phyloP scores from a whole-genome alignment of 2,888 invertebrate genomes.

The Polyommatus icarus region DNA sequence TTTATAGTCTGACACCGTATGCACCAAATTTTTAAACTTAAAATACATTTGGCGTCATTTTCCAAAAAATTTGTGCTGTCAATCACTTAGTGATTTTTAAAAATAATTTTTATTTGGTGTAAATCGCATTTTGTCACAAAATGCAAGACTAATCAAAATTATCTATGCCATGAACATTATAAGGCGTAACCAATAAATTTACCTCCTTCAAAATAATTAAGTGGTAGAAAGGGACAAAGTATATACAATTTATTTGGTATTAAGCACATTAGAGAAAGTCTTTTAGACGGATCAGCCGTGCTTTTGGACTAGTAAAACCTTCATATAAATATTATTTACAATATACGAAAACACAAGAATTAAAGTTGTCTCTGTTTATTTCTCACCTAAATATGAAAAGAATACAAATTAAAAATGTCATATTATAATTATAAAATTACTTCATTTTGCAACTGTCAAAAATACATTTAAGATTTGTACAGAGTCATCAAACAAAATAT shows the following conservation, averaged over 20 bases:
- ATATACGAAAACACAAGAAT: conserved; percentile 18
- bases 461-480: neutral
- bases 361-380: conserved; percentile 6
- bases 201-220: neutral
- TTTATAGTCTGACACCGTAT: neutral
- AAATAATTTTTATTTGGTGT: neutral
- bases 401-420: neutral
- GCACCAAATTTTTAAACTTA: neutral
- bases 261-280: conserved; percentile 22
- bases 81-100: neutral
- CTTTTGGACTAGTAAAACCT: conserved; percentile 45
- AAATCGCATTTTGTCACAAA: neutral
- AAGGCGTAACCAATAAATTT: neutral
- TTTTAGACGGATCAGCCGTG: conserved; percentile 39
- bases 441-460: neutral
- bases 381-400: neutral
- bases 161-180: neutral
- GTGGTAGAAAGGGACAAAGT: conserved; percentile 19
- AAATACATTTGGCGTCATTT: neutral
- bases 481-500: neutral
- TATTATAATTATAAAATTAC: neutral
- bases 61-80: neutral
- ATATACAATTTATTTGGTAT: conserved; percentile 18
- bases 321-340: conserved; percentile 38
- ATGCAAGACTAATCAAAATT: neutral